Evolutionary conservation across 2,888 invertebrate species (phyloP), one percentile per base, ranked within the genome.

Genomic region (Calephelis perditalis): DNA sequence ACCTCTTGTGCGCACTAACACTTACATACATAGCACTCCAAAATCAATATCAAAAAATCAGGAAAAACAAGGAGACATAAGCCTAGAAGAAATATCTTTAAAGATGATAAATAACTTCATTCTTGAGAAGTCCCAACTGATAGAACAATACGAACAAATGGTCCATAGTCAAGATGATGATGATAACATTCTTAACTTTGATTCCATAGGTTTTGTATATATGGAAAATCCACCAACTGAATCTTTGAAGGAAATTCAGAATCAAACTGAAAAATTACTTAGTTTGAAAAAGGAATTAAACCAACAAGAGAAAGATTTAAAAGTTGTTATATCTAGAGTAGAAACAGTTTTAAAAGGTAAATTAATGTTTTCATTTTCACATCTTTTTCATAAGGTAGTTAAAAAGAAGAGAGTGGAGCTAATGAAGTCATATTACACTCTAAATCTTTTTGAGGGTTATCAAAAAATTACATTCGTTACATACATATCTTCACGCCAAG

Each of bases 31-130:
- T 68, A 92, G 93, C 69, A 92, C 93, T 60, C 92, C 94, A 9
- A 93, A 92, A 68, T 89, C 89, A 63, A 93, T 91, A 77, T 81
- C 84, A 62, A 92, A 92, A 67, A 90, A 88, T 69, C 90, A 91
- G 71, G 93, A 90, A 69, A 90, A 89, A 67, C 87, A 80, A 75
- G 83, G 90, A 0, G 92, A 93, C 71, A 86, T 93, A 35, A 96
- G 95, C 73, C 85, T 96, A 67, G 96, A 96, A 74, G 95, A 96
- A 77, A 95, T 96, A 71, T 94, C 95, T 0, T 81, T 95, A 40
- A 94, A 94, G 79, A 79, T 95, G 62, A 92, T 94, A 45, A 94
- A 93, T 67, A 94, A 93, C 76, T 93, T 94, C 69, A 92, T 93
- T 69, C 92, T 93, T 76, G 94, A 94, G 70, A 94, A 94, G 73